Evolutionary conservation across 2,797 vertebrate genomes (phyloP).

Genomic region (Oreonectes daqikongensis): DNA sequence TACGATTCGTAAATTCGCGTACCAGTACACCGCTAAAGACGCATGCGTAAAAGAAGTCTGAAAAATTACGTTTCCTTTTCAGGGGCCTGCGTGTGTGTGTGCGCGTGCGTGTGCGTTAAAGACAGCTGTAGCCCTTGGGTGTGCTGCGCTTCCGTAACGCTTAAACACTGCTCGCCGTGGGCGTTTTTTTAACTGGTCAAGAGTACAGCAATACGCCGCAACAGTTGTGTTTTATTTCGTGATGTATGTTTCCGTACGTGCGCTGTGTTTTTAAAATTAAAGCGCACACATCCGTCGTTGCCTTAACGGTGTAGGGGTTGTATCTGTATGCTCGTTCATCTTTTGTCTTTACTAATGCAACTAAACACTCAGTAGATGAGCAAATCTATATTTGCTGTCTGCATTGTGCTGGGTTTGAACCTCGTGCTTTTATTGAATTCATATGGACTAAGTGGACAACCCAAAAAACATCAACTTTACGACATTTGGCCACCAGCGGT

Average conservation of each 20-base stretch:
- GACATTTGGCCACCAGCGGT: slow-evolving; percentile 19
- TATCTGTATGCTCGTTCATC: slow-evolving; percentile 7
- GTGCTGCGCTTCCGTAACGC: slow-evolving; percentile 35
- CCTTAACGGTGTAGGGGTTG: slow-evolving; percentile 5
- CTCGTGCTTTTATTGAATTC: neutral
- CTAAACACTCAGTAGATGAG: too few relatives aligned
- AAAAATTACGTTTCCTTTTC: slow-evolving; percentile 48
- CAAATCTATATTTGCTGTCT: neutral
- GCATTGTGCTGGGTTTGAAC: slow-evolving; percentile 3
- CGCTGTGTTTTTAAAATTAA: slow-evolving; percentile 1
- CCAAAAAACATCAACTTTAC: slow-evolving; percentile 16
- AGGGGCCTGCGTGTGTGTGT: slow-evolving; percentile 11
- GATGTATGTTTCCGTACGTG: neutral
- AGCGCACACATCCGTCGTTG: neutral
- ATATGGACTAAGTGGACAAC: slow-evolving; percentile 18
- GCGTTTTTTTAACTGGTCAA: neutral
- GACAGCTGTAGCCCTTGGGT: slow-evolving; percentile 22
- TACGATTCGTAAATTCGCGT: neutral
- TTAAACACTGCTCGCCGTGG: slow-evolving; percentile 1
- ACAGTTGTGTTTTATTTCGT: slow-evolving; percentile 12
- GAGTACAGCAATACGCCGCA: neutral
- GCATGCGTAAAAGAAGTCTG: slow-evolving; percentile 35
- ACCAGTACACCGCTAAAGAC: neutral
- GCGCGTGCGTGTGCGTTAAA: slow-evolving; percentile 8
- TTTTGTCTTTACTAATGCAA: slow-evolving; percentile 30